Evolutionary conservation across 2,888 invertebrate genomes (phyloP).

Genomic region (Lycocerus yunnanus): DNA sequence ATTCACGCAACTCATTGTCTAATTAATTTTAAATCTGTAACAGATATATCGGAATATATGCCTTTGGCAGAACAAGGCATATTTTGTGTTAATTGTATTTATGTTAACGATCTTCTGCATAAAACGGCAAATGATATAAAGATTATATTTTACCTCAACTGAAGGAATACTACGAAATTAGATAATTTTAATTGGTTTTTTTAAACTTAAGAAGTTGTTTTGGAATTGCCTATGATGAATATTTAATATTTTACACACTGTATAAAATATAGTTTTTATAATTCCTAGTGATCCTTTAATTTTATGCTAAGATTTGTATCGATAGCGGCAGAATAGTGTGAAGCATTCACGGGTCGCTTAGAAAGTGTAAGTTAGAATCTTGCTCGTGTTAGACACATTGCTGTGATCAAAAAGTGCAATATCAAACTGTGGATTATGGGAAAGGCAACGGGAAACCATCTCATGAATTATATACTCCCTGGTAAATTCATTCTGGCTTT

Average conservation of each 20-base stretch:
- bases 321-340: no score
- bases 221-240: no score
- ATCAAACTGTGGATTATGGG: no score
- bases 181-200: background rate
- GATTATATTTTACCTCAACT: slow-evolving; percentile 46
- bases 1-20: slow-evolving; percentile 73
- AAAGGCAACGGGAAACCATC: no score
- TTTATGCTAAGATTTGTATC: no score
- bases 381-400: no score
- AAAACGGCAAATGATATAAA: slow-evolving; percentile 42
- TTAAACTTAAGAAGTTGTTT: background rate
- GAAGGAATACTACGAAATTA: slow-evolving; percentile 39
- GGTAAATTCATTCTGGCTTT: no score
- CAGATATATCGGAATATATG: slow-evolving; percentile 43
- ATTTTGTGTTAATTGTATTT: slow-evolving; percentile 49
- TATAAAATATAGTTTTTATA: background rate
- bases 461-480: no score
- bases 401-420: no score
- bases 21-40: slow-evolving; percentile 60
- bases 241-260: background rate
- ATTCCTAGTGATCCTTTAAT: background rate
- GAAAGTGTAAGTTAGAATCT: no score
- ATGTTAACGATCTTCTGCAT: slow-evolving; percentile 48
- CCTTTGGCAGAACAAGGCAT: slow-evolving; percentile 51
- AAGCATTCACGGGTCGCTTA: no score